phyloP scores from a whole-genome alignment of 2,797 vertebrate species.

The Acipenser oxyrinchus region DNA sequence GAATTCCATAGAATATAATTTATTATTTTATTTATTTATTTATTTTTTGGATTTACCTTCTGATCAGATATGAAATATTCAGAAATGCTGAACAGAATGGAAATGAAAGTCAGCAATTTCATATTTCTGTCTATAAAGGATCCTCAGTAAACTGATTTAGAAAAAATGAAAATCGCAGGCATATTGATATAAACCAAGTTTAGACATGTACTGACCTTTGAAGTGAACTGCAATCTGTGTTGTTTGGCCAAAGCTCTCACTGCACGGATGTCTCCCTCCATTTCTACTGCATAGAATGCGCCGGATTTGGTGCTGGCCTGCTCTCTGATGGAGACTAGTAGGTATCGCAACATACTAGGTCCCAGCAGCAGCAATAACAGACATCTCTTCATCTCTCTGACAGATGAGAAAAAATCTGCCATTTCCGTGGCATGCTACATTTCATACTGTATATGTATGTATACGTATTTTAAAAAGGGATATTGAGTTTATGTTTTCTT shows the following conservation, averaged over 20 bases:
- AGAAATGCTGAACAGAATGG: slow-evolving; percentile 59
- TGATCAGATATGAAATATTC: slow-evolving; percentile 89
- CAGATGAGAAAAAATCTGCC: no score
- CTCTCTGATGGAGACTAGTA: slow-evolving; percentile 79
- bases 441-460: no score
- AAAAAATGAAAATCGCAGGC: slow-evolving; percentile 67
- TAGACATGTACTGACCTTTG: slow-evolving; percentile 84
- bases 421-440: no score
- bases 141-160: slow-evolving; percentile 64
- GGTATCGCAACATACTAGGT: slow-evolving; percentile 63
- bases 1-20: slow-evolving; percentile 16
- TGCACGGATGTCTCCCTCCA: slow-evolving; percentile 65
- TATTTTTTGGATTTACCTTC: slow-evolving; percentile 57
- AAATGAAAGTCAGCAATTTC: slow-evolving; percentile 85
- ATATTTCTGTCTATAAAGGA: slow-evolving; percentile 70
- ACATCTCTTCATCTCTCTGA: slow-evolving; percentile 38
- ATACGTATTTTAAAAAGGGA: no score
- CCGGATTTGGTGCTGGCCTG: slow-evolving; percentile 76
- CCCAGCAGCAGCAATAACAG: slow-evolving; percentile 39
- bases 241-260: slow-evolving; percentile 69
- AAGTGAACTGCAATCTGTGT: slow-evolving; percentile 77
- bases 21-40: slow-evolving; percentile 19
- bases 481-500: no score
- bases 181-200: slow-evolving; percentile 71
- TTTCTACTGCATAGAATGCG: slow-evolving; percentile 64